Base-by-base conservation (phyloP, 1,140 invertebrate genomes). In the Ganaspis sp. region DNA sequence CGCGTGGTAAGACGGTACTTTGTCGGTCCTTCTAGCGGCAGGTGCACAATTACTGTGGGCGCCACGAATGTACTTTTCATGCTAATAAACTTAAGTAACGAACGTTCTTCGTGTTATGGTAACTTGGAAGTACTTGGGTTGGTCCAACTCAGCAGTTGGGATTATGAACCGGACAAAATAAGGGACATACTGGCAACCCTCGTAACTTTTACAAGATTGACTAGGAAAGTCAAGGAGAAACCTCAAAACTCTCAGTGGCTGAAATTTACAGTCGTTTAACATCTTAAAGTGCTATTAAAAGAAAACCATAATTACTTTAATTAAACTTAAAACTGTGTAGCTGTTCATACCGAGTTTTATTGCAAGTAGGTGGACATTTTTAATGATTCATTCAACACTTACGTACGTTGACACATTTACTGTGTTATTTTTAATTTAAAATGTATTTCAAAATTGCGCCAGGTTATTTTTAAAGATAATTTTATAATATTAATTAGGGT, bases 1-100 rank as follows among this genome's bases (percentile, higher is more conserved):
- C 54, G 23, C 58, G 29, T 64, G 26, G 58, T 34, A 64, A 64
- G 58, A 64, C 23, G 58, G 23, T 29, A 8, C 58, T 64, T 64
- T 64, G 58, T 64, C 23, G 58, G 12, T 26, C 23, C 23, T n/a
- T 64, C 23, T 29, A 29, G 58, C 23, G 23, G 23, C 58, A 64
- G 58, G 58, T 64, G 58, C 58, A 64, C 78, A 75, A 79, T 77
- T 79, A 79, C 45, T 49, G 71, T 54, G 69, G 73, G 72, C 72
- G 78, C 71, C 42, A 79, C 64, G 75, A 79, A 69, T 72, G 69
- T 77, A 79, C 76, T 79, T 79, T 79, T 79, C 78, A 64, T 73
- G 76, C 76, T 73, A 75, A 77, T 79, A 79, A 79, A 79, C 78
- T 76, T 42, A 34, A 34, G 58, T 34, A 64, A 64, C 58, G 26